phyloP scores from a whole-genome alignment of 2,888 invertebrate species.

The Leucania comma region DNA sequence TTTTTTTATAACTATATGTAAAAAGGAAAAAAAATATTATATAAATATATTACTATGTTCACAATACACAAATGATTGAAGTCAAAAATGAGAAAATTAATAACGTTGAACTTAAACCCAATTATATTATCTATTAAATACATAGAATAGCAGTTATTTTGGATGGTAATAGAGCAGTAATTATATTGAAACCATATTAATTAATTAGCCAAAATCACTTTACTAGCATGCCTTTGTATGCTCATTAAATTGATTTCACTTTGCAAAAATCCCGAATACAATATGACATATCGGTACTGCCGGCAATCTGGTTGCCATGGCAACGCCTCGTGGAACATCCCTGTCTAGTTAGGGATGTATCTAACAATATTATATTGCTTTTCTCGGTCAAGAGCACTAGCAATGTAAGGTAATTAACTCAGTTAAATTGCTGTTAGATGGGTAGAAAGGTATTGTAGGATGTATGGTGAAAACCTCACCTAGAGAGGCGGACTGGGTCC shows the following conservation, averaged over 20 bases:
- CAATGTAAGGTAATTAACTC: conserved; percentile 24
- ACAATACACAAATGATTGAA: background rate
- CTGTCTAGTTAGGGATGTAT: conserved; percentile 36
- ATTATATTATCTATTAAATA: too few relatives aligned
- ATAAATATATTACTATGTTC: background rate
- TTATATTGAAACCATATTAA: background rate
- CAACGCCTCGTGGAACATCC: conserved; percentile 51
- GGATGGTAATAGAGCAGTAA: too few relatives aligned
- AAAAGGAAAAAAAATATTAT: background rate
- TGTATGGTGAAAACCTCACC: background rate
- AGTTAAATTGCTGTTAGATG: conserved; percentile 26
- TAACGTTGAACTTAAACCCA: background rate
- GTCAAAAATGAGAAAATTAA: background rate
- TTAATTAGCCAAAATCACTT: background rate
- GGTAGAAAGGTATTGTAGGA: background rate
- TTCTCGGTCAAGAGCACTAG: conserved; percentile 47
- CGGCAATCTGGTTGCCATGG: conserved; percentile 48
- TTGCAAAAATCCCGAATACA: conserved; percentile 59
- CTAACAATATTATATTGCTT: conserved; percentile 17
- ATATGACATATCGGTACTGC: conserved; percentile 35
- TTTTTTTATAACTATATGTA: background rate
- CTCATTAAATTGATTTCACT: conserved; percentile 51
- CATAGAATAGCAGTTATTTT: too few relatives aligned
- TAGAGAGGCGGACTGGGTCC: too few relatives aligned
- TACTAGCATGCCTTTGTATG: background rate